These are phyloP conservation scores for Ahaetulla prasina DNA, from an alignment of 2,113 vertebrate species.

Conservation along the genomic window DNA sequence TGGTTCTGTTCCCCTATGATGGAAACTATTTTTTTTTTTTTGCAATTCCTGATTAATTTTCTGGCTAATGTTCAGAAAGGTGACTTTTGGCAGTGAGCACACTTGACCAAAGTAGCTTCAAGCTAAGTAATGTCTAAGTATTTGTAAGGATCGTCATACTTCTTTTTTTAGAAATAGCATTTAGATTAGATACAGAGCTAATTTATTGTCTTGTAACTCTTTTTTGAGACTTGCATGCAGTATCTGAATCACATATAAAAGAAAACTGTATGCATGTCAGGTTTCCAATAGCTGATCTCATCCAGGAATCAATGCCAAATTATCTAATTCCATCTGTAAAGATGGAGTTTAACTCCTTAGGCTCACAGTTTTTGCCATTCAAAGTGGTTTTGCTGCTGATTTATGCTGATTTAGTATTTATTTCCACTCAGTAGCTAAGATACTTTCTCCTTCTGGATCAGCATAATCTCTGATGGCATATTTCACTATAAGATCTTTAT, in stretches of 20 bases:
- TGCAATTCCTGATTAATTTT: slow-evolving; percentile 56
- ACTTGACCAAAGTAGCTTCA: slow-evolving; percentile 65
- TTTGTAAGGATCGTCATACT: slow-evolving; percentile 53
- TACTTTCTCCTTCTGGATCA: neutral
- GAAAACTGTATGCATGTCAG: slow-evolving; percentile 2
- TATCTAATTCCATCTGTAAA: slow-evolving; percentile 21
- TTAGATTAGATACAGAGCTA: slow-evolving; percentile 56
- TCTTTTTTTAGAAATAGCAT: slow-evolving; percentile 56
- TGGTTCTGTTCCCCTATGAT: slow-evolving; percentile 49
- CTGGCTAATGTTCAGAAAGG: slow-evolving; percentile 63
- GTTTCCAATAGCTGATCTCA: slow-evolving; percentile 20
- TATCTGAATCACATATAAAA: slow-evolving; percentile 9
- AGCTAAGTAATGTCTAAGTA: slow-evolving; percentile 46
- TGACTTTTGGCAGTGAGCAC: slow-evolving; percentile 58
- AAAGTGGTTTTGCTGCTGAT: neutral
- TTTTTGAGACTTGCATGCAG: neutral
- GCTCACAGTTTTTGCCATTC: neutral
- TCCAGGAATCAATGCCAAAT: slow-evolving; percentile 18
- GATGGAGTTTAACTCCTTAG: neutral
- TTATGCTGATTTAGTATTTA: neutral
- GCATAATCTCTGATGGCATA: slow-evolving; percentile 19
- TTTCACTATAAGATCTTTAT: slow-evolving; percentile 9
- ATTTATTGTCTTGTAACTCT: slow-evolving; percentile 34
- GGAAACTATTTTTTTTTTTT: slow-evolving; percentile 45
- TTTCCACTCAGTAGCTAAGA: slow-evolving; percentile 2